Base-by-base conservation (phyloP, 2,888 invertebrate genomes). In the Monopis laevigella region DNA sequence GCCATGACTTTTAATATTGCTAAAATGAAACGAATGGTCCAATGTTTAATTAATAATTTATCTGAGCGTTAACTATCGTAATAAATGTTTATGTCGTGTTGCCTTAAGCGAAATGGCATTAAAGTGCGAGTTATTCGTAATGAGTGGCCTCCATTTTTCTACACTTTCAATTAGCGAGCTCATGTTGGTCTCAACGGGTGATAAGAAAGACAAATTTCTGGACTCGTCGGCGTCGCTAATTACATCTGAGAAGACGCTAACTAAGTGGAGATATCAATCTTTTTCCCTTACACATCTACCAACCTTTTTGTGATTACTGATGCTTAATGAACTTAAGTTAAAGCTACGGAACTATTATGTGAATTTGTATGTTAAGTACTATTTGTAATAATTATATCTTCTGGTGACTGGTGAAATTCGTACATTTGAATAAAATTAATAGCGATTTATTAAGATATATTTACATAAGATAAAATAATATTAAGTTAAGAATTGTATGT, bases 111-210 rank as follows among this genome's bases (percentile, higher is more conserved):
- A 11, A 32, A 32, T 32, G 32, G n/a, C 16, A 32, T 32, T 32
- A 14, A 36, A 36, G 21, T 36, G 36, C n/a, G 34, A 6, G 8
- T 34, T 34, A 34, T 21, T 21, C 60, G 44, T 60, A 51, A 61
- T 65, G 65, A 66, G 68, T 63, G 64, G 59, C 56, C 59, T 60
- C 62, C 51, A 68, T 71, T 68, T 65, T 70, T 71, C 67, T 65
- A 52, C 53, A 58, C 54, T 66, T 65, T 68, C 67, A 69, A 68
- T 70, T 65, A 66, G 55, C 47, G 47, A 48, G 12, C 10, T 17
- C 10, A 18, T 29, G 39, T 26, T n/a, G 39, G 27, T 24, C 26
- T 39, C 39, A 30, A 39, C 39, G 27, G 24, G 10, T 34, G 43
- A 39, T 42, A 42, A 42, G 42, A 42, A 41, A 46, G 42, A 45